A percentile compares a stretch with the other conserved stretches of the same genome.
These are phyloP conservation scores for Drosophila monieri DNA, from an alignment of 2,888 invertebrate genomes.

Conservation along the genomic window DNA sequence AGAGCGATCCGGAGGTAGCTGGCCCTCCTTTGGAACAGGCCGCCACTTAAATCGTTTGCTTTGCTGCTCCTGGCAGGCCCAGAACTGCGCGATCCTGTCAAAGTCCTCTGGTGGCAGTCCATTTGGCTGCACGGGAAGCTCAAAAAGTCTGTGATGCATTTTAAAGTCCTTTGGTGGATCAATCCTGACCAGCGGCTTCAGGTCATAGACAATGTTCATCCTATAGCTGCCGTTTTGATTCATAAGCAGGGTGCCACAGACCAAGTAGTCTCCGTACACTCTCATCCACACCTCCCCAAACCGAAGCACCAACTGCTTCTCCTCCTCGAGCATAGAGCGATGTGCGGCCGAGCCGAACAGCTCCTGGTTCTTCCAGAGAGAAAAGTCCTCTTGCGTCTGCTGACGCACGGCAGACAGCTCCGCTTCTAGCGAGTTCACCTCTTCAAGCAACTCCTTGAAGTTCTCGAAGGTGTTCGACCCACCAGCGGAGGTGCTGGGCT, in stretches of 20 bases:
- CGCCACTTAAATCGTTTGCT: constrained; percentile 47
- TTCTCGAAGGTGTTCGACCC: not conserved
- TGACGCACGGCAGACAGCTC: constrained; percentile 72
- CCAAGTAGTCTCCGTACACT: constrained; percentile 58
- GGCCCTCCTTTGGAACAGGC: not conserved
- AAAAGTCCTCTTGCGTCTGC: constrained; percentile 71
- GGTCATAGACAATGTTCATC: constrained; percentile 29
- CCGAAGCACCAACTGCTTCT: constrained; percentile 76
- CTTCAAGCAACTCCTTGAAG: constrained; percentile 62
- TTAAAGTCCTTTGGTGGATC: constrained; percentile 19
- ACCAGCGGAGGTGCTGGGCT: constrained; percentile 8
- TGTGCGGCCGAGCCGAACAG: constrained; percentile 68
- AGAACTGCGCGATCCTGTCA: constrained; percentile 62
- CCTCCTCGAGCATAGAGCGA: constrained; percentile 74
- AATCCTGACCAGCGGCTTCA: constrained; percentile 51
- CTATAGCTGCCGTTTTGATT: constrained; percentile 60
- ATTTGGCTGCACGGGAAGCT: constrained; percentile 58
- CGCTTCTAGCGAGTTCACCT: constrained; percentile 66
- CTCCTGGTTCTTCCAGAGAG: constrained; percentile 51
- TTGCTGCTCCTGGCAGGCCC: constrained; percentile 54
- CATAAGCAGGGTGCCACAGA: constrained; percentile 75
- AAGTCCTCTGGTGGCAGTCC: constrained; percentile 60
- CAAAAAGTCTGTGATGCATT: constrained; percentile 69
- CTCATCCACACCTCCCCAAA: constrained; percentile 81
- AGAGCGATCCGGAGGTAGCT: constrained; percentile 74